Percentiles rank a stretch among this genome's conserved stretches.
These are phyloP conservation scores for Piaya cayana DNA, from an alignment of 2,113 vertebrate species.

Conservation along the genomic window DNA sequence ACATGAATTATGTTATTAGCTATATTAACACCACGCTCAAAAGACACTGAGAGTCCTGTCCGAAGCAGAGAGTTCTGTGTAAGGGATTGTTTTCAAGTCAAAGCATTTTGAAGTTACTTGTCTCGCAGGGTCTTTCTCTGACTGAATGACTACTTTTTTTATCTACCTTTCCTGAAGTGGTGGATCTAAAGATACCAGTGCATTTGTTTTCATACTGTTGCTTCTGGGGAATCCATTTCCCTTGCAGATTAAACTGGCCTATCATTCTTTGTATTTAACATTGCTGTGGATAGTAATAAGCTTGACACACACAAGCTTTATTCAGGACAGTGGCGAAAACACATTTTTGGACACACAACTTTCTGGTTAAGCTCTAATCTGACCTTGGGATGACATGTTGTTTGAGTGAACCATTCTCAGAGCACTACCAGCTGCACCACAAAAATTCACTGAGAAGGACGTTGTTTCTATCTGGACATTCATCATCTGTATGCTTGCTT, in stretches of 20 bases:
- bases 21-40: not conserved
- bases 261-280: not conserved
- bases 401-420: slow-evolving; percentile 20
- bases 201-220: not conserved
- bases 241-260: not conserved
- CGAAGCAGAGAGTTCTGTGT: not conserved
- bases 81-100: not conserved
- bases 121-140: not conserved
- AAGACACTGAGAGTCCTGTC: not conserved
- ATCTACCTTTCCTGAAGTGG: not conserved
- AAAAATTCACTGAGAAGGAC: slow-evolving; percentile 16
- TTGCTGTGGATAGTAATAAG: not conserved
- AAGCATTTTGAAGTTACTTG: not conserved
- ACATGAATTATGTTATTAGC: not conserved
- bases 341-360: not conserved
- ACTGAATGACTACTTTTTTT: not conserved
- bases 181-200: not conserved
- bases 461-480: slow-evolving; percentile 15
- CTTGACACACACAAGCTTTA: not conserved
- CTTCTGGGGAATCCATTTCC: not conserved
- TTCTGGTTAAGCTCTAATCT: slow-evolving; percentile 25
- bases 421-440: slow-evolving; percentile 25
- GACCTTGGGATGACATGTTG: not conserved
- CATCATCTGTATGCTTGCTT: slow-evolving; percentile 25
- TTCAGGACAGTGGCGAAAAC: not conserved